A percentile compares a stretch with the other conserved stretches of the same genome.
These are phyloP conservation scores for Gorilla gorilla DNA, from an alignment of 2,113 vertebrate genomes.

Conservation along the genomic window DNA sequence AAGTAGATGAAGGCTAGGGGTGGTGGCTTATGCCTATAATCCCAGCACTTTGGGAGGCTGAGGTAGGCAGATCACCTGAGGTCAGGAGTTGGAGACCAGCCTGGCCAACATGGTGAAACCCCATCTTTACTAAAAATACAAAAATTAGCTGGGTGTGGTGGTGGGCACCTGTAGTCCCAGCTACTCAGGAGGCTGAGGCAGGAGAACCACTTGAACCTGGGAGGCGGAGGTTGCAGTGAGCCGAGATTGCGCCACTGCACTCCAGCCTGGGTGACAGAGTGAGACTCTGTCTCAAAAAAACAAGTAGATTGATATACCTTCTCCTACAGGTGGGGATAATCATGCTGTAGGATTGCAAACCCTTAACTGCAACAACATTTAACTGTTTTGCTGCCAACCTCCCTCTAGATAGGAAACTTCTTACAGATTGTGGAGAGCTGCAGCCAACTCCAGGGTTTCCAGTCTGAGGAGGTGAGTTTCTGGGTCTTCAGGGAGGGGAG, in stretches of 20 bases:
- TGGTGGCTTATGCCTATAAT: neutral
- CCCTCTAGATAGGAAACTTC: neutral
- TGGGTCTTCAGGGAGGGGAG: neutral
- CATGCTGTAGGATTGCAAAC: neutral
- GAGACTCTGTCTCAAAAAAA: too few relatives aligned
- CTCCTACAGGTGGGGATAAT: accelerated
- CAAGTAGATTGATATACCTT: accelerated
- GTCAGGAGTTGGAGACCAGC: neutral
- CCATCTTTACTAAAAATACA: too few relatives aligned
- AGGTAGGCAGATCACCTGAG: neutral
- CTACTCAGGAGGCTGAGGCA: neutral
- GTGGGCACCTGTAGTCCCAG: neutral
- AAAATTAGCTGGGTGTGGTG: neutral
- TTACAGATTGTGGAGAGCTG: neutral
- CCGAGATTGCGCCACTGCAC: accelerated
- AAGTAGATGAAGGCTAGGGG: neutral
- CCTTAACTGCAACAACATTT: neutral
- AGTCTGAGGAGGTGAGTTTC: neutral
- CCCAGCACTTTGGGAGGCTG: neutral
- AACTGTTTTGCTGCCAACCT: neutral
- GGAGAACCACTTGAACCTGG: neutral
- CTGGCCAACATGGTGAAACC: neutral
- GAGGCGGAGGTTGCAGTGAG: neutral
- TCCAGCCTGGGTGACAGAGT: too few relatives aligned
- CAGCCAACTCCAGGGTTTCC: neutral